phyloP scores from a whole-genome alignment of 1,140 invertebrate genomes.

The Sycophila sp. region DNA sequence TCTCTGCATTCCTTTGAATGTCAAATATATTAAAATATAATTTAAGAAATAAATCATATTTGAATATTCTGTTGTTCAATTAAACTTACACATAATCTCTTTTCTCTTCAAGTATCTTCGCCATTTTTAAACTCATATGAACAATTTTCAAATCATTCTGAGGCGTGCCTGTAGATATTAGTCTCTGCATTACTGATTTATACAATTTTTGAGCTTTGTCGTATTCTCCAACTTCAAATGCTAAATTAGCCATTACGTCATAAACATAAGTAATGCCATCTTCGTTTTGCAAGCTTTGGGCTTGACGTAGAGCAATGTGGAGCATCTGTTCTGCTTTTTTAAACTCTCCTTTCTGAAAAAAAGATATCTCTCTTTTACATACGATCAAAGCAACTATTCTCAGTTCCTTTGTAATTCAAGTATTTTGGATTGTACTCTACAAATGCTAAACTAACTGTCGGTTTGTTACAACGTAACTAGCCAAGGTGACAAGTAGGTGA shows the following conservation, averaged over 20 bases:
- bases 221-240: conserved; percentile 78
- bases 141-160: conserved; percentile 80
- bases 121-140: conserved; percentile 82
- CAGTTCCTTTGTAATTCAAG: too few species aligned
- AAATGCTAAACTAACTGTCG: too few species aligned
- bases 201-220: conserved; percentile 88
- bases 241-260: conserved; percentile 91
- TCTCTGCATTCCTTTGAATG: conserved; percentile 71
- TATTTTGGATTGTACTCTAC: too few species aligned
- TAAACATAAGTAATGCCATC: conserved; percentile 87
- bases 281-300: conserved; percentile 80
- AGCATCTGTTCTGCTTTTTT: conserved; percentile 86
- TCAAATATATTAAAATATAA: not conserved
- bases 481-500: not conserved
- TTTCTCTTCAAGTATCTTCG: conserved; percentile 75
- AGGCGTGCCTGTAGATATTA: conserved; percentile 74
- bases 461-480: not conserved
- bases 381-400: too few species aligned
- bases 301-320: conserved; percentile 82
- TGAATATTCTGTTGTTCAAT: too few species aligned
- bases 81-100: conserved; percentile 67
- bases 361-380: too few species aligned
- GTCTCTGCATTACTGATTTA: conserved; percentile 80
- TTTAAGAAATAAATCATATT: conserved; percentile 11
- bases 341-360: conserved; percentile 75